Evolutionary conservation across 1,140 invertebrate genomes (phyloP).

Genomic region (Samia ricini): DNA sequence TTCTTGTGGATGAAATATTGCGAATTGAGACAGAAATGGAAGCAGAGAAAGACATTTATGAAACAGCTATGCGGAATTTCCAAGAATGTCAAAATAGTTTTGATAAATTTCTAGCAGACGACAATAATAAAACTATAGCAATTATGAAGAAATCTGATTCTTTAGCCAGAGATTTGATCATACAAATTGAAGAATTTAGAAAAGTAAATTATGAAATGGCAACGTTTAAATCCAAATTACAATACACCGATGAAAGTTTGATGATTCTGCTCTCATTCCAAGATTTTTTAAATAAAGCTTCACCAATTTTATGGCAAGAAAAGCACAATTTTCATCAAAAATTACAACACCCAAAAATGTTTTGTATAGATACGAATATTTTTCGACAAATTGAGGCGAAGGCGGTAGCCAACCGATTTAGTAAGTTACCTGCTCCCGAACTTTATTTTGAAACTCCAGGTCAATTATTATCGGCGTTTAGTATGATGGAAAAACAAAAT

Average conservation of each 20-base stretch:
- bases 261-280: constrained; percentile 81
- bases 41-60: constrained; percentile 77
- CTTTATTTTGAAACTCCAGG: constrained; percentile 80
- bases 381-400: constrained; percentile 45
- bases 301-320: constrained; percentile 77
- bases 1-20: constrained; percentile 79
- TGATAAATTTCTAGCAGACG: constrained; percentile 80
- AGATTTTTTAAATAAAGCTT: constrained; percentile 80
- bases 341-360: constrained; percentile 42
- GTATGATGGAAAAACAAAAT: constrained; percentile 81
- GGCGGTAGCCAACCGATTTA: constrained; percentile 67
- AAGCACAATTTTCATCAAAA: constrained; percentile 52
- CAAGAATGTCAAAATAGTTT: constrained; percentile 79
- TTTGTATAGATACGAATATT: constrained; percentile 49
- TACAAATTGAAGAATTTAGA: constrained; percentile 75
- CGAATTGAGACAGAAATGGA: constrained; percentile 80
- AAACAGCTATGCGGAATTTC: constrained; percentile 77
- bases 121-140: constrained; percentile 80
- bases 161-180: constrained; percentile 68
- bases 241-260: constrained; percentile 81
- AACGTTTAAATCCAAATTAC: constrained; percentile 78
- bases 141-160: constrained; percentile 76
- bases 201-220: constrained; percentile 70
- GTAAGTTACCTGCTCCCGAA: constrained; percentile 57
- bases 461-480: constrained; percentile 78